Conservation (phyloP, 1,140 invertebrate species). For the Plodia interpunctella region DNA sequence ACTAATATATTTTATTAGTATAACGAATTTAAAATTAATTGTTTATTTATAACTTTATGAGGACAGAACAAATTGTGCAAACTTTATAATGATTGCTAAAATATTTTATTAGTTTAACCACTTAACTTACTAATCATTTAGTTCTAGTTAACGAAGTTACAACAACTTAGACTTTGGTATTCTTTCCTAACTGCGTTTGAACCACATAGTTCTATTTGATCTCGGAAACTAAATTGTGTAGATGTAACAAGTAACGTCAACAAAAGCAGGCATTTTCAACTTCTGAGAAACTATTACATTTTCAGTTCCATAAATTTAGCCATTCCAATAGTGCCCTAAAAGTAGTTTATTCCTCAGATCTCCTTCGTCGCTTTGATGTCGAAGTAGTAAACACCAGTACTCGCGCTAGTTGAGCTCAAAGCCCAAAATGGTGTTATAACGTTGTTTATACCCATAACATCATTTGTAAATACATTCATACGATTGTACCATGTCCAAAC, state of each 20-base stretch:
- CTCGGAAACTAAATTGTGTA: slow-evolving; percentile 33
- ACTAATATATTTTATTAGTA: no score
- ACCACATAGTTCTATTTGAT: background rate
- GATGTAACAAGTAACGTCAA: slow-evolving; percentile 32
- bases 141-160: no score
- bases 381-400: background rate
- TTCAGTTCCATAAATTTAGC: background rate
- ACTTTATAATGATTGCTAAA: no score
- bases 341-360: background rate
- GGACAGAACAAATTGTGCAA: no score
- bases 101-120: no score
- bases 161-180: background rate
- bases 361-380: background rate
- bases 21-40: no score
- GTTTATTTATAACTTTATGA: no score
- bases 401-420: background rate
- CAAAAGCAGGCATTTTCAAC: no score
- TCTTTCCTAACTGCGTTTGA: background rate
- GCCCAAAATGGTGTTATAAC: background rate
- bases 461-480: background rate
- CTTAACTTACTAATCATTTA: no score
- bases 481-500: background rate
- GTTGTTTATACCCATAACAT: background rate
- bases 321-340: background rate
- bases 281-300: slow-evolving; percentile 27